Base-by-base conservation (phyloP, 2,113 vertebrate genomes). In the Haemorhous mexicanus region DNA sequence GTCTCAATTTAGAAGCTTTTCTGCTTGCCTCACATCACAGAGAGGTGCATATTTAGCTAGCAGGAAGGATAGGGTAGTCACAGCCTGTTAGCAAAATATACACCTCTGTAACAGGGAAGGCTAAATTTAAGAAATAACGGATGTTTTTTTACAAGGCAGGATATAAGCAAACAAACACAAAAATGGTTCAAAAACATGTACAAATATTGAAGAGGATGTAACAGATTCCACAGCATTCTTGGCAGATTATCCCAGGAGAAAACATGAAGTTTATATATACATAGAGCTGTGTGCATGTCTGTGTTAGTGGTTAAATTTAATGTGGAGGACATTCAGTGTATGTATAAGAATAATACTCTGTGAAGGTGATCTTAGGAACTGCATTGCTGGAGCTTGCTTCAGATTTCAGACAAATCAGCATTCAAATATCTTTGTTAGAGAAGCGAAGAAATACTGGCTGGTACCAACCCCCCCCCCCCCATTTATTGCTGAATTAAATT, bases 141-240 rank as follows among this genome's bases (percentile, higher is more conserved):
- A 96, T 89, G 59, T 87, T 94, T 96, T 96, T 79, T 83, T 64
- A 41, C 85, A 84, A 92, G 68, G 73, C 92, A 93, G 85, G 92
- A 95, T 90, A 90, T 89, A 93, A 93, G 90, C 76, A 97, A 97
- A 94, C 93, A 96, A 89, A 78, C 56, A 95, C 49, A 81, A 96
- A 94, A 93, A 87, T 35, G 20, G 53, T 92, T 95, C 83, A 87
- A 96, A 95, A 96, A 0, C 52, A 93, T 24, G 28, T 56, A 50
- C 56, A 94, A 84, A 56, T 93, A 78, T 78, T 81, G 75, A 84
- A 94, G 86, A 96, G 83, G 94, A 96, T 90, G 80, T 89, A 78
- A 68, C 35, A 90, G 68, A 95, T 89, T 93, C 61, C 76, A 75
- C 24, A 63, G 64, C 68, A 84, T 72, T 80, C 76, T 89, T 93